Conservation (phyloP, 2,113 vertebrate genomes). For the Limanda limanda region DNA sequence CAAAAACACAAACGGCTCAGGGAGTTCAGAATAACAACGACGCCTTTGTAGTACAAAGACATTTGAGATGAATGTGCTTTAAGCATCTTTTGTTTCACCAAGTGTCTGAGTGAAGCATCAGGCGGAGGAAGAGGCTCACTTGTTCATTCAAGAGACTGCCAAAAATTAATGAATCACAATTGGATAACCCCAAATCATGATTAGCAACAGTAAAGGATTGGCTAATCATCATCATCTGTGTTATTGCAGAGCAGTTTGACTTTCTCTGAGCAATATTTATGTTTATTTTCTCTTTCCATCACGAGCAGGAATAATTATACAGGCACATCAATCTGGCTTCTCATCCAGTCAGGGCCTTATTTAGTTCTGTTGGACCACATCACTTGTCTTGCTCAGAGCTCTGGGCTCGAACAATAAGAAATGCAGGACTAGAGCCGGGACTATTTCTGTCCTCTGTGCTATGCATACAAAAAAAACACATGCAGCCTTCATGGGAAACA, state of each 20-base stretch:
- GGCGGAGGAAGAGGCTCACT: constrained; percentile 9
- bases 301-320: neutral
- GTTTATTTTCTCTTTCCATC: constrained; percentile 6
- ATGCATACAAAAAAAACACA: constrained; percentile 31
- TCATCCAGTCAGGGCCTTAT: neutral
- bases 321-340: constrained; percentile 5
- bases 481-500: constrained; percentile 13
- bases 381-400: constrained; percentile 40
- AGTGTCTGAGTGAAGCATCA: constrained; percentile 13
- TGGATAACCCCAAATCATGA: neutral
- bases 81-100: constrained; percentile 18
- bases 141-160: constrained; percentile 3
- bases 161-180: constrained; percentile 14
- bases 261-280: neutral
- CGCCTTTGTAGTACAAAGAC: constrained; percentile 42
- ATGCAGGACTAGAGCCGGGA: constrained; percentile 40
- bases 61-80: constrained; percentile 18
- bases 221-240: neutral
- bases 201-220: neutral
- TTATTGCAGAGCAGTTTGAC: neutral
- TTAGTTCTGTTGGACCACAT: constrained; percentile 38
- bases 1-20: constrained; percentile 27
- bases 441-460: constrained; percentile 61
- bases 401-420: constrained; percentile 39
- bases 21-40: constrained; percentile 42